phyloP scores from a whole-genome alignment of 2,113 vertebrate genomes.

The Laticauda colubrina region DNA sequence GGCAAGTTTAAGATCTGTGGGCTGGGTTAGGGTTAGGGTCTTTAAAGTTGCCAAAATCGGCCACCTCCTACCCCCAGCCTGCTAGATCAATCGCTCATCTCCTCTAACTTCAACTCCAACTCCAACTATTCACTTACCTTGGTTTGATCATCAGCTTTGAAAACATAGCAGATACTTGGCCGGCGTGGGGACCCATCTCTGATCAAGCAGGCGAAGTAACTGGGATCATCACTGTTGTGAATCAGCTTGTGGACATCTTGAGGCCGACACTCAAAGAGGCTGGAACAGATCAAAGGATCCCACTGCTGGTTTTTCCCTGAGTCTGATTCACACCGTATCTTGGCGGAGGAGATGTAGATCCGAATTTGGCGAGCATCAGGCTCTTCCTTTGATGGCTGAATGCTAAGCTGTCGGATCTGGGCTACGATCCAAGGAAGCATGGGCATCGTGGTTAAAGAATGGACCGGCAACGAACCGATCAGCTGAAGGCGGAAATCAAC shows the following conservation, averaged over 20 bases:
- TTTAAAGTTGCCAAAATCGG: too few species aligned
- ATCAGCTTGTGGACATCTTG: slow-evolving; percentile 87
- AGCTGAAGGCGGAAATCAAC: slow-evolving; percentile 80
- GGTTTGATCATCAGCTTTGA: slow-evolving; percentile 85
- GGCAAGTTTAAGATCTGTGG: too few species aligned
- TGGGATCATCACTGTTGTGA: slow-evolving; percentile 90
- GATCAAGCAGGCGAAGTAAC: slow-evolving; percentile 88
- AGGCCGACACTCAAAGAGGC: slow-evolving; percentile 85
- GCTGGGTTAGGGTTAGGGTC: neutral
- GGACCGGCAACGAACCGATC: slow-evolving; percentile 81
- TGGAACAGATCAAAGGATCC: slow-evolving; percentile 83
- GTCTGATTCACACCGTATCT: slow-evolving; percentile 77
- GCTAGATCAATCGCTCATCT: neutral
- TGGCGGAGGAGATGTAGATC: slow-evolving; percentile 75
- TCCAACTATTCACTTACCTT: slow-evolving; percentile 76
- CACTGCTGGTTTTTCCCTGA: slow-evolving; percentile 70
- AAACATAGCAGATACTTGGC: slow-evolving; percentile 85
- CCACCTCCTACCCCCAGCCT: too few species aligned
- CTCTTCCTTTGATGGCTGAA: slow-evolving; percentile 54
- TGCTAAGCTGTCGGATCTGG: slow-evolving; percentile 76
- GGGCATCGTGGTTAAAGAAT: slow-evolving; percentile 87
- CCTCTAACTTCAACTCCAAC: neutral
- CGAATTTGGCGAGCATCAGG: slow-evolving; percentile 56
- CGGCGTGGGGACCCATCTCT: slow-evolving; percentile 61
- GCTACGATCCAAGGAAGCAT: slow-evolving; percentile 96